Conservation (phyloP, 2,113 vertebrate genomes). For the Trachemys scripta region DNA sequence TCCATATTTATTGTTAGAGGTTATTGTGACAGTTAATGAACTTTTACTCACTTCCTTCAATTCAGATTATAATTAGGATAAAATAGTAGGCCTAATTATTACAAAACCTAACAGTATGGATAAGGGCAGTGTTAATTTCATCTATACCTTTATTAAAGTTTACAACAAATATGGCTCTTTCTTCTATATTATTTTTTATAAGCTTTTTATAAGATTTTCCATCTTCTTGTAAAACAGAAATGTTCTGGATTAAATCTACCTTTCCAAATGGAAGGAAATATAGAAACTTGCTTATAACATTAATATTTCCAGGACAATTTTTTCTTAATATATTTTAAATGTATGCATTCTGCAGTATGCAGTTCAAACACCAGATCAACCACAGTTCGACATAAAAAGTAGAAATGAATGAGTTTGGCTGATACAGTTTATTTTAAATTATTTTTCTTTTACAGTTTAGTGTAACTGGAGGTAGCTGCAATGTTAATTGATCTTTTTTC, state of each 20-base stretch:
- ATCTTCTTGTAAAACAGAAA: neutral
- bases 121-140: neutral
- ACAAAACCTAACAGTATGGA: neutral
- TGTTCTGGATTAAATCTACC: neutral
- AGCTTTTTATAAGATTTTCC: neutral
- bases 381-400: neutral
- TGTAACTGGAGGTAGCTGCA: slow-evolving; percentile 83
- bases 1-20: neutral
- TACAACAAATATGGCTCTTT: neutral
- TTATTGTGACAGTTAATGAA: neutral
- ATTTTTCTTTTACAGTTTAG: slow-evolving; percentile 76
- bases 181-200: neutral
- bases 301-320: neutral
- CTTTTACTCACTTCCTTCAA: neutral
- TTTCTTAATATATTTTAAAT: neutral
- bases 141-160: neutral
- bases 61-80: neutral
- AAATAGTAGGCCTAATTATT: neutral
- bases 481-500: slow-evolving; percentile 59
- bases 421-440: slow-evolving; percentile 83
- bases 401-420: slow-evolving; percentile 36
- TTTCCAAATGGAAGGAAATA: neutral
- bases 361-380: neutral
- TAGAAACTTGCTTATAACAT: neutral
- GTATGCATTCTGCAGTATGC: neutral